Evolutionary conservation across 2,113 vertebrate genomes (phyloP).

Genomic region (Blennius ocellaris): DNA sequence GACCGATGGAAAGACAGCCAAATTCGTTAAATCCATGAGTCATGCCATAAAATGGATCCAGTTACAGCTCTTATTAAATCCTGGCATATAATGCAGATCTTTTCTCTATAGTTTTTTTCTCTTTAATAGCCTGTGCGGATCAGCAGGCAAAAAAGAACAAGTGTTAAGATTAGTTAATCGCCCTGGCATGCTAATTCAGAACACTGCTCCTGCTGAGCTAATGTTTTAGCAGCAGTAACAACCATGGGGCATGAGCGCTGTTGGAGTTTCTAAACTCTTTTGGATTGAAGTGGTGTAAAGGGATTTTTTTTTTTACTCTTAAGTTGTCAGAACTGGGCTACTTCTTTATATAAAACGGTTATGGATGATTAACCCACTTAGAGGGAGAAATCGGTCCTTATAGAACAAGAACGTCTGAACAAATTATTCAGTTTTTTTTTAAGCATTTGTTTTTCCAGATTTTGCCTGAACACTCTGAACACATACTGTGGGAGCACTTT

Average conservation of each 20-base stretch:
- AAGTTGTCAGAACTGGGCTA: background rate
- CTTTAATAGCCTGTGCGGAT: constrained; percentile 55
- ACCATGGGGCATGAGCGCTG: constrained; percentile 32
- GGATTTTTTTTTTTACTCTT: background rate
- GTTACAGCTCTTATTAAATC: constrained; percentile 63
- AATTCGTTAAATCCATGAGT: constrained; percentile 61
- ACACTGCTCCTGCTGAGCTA: constrained; percentile 53
- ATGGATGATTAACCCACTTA: background rate
- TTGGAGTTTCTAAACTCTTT: constrained; percentile 37
- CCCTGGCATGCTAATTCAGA: constrained; percentile 55
- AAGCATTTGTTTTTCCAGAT: background rate
- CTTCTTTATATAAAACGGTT: background rate
- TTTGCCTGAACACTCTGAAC: background rate
- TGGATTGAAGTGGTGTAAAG: constrained; percentile 40
- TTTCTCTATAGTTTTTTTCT: constrained; percentile 47
- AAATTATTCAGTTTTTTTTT: background rate
- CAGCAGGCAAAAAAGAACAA: constrained; percentile 57
- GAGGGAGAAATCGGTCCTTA: background rate
- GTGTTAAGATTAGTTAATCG: constrained; percentile 52
- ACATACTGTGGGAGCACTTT: background rate
- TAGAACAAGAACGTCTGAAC: background rate
- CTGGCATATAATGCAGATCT: constrained; percentile 50
- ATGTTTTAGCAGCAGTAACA: constrained; percentile 57
- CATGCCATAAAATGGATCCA: constrained; percentile 59
- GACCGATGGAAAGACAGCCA: constrained; percentile 50